Base-by-base conservation (phyloP, 2,797 vertebrate genomes). In the Tangara arthus region DNA sequence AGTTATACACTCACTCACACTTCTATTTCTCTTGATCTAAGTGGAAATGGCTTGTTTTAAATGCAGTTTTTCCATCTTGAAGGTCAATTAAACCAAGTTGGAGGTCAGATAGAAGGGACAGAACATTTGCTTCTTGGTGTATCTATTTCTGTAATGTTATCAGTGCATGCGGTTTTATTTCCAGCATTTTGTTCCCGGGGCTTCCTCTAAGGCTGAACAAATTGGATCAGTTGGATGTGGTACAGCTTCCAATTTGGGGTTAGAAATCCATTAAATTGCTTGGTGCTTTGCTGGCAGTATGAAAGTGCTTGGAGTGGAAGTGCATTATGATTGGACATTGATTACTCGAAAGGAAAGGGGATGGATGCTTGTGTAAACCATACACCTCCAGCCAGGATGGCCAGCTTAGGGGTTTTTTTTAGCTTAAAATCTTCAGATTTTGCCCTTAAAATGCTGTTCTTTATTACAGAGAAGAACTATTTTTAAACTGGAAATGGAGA, bases 261-360 rank as follows among this genome's bases (percentile, higher is more conserved):
- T 93, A 95, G 95, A 96, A 97, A 96, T 93, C 80, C 93, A 95
- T 97, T 97, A 96, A 95, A 93, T 94, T 93, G 76, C 80, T 80
- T 3, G 16, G 64, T 86, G 83, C 81, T 96, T 96, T 94, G 90
- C 86, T 95, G 88, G 92, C 87, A 92, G 61, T 82, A 55, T 64
- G 34, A 34, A 92, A 94, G 82, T 87, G 89, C 86, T 80, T 55
- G 83, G 91, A 86, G 63, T 89, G 41, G 35, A 89, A 95, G 49
- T 83, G 65, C 94, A 81, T 92, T 95, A 88, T 44, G 69, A 94
- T 70, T 90, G 85, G 82, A 39, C 94, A 95, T 96, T 75, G 94
- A 95, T 97, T 95, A 73, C 55, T 91, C 1, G 0, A 75, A 85
- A 91, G 78, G 78, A 68, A 87, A 61, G 60, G 77, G 61, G 35